Conservation (phyloP, 2,888 invertebrate species). For the Diarsia dahlii region DNA sequence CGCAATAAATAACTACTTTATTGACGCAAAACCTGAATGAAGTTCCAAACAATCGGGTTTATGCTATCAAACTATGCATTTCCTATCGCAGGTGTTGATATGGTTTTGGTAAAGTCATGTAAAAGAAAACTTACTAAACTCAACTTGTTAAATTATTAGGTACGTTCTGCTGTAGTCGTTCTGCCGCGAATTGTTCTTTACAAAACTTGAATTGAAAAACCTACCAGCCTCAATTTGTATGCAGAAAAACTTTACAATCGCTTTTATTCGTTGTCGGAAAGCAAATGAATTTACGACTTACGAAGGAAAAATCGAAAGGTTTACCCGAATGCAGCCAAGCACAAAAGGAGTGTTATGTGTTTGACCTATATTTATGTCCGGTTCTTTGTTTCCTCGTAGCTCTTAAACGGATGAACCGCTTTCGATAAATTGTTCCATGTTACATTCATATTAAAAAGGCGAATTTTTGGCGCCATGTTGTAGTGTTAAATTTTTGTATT, state of each 20-base stretch:
- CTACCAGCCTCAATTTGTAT: slow-evolving; percentile 86
- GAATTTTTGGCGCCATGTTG: too few species aligned
- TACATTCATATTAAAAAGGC: too few species aligned
- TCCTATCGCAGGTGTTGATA: slow-evolving; percentile 28
- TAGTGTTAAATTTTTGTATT: too few species aligned
- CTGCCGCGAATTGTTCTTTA: slow-evolving; percentile 81
- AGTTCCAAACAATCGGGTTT: not conserved
- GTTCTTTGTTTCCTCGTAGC: not conserved
- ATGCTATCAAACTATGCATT: slow-evolving; percentile 13
- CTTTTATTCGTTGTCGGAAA: slow-evolving; percentile 85
- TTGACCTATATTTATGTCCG: not conserved
- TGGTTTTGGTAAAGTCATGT: slow-evolving; percentile 37
- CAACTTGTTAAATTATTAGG: slow-evolving; percentile 70
- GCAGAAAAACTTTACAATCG: slow-evolving; percentile 86
- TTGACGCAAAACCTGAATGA: not conserved
- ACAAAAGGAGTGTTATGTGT: not conserved
- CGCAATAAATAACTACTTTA: not conserved
- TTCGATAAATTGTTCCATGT: too few species aligned
- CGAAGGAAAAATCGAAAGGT: slow-evolving; percentile 78
- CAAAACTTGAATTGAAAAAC: slow-evolving; percentile 86
- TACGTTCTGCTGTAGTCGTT: slow-evolving; percentile 71
- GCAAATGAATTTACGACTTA: slow-evolving; percentile 86
- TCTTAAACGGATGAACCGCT: not conserved
- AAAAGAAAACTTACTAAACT: slow-evolving; percentile 67
- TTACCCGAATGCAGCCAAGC: not conserved